These are phyloP conservation scores for Euschistus heros DNA, from an alignment of 1,140 invertebrate species.

Conservation along the genomic window DNA sequence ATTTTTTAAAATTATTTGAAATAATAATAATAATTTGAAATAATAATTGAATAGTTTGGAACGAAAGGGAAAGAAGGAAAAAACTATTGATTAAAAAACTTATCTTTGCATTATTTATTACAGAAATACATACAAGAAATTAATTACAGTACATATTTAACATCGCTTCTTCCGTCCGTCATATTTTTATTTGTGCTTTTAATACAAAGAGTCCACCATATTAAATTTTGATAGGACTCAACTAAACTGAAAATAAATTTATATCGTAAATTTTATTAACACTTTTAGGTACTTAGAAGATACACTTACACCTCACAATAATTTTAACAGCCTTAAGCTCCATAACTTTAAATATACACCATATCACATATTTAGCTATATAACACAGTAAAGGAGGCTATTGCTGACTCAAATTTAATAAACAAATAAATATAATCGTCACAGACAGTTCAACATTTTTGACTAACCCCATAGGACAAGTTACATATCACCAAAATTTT, in stretches of 20 bases:
- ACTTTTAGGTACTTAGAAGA: background rate
- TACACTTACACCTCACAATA: slow-evolving; percentile 17
- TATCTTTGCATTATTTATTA: slow-evolving; percentile 25
- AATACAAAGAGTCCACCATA: slow-evolving; percentile 7
- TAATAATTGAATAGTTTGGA: no score
- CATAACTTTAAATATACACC: slow-evolving; percentile 14
- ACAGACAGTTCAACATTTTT: slow-evolving; percentile 4
- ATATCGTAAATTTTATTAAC: background rate
- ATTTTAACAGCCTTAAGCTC: slow-evolving; percentile 23
- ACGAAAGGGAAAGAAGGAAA: background rate
- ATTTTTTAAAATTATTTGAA: no score
- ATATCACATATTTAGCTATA: slow-evolving; percentile 20
- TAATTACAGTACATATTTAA: slow-evolving; percentile 18
- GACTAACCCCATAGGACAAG: slow-evolving; percentile 6
- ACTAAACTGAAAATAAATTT: slow-evolving; percentile 10
- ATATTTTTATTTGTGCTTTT: slow-evolving; percentile 21
- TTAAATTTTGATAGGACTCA: background rate
- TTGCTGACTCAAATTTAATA: slow-evolving; percentile 16
- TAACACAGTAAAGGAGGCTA: slow-evolving; percentile 21
- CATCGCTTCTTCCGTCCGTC: slow-evolving; percentile 9
- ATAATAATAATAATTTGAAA: no score
- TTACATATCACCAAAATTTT: slow-evolving; percentile 10
- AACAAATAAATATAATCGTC: slow-evolving; percentile 9
- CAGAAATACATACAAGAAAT: slow-evolving; percentile 26
- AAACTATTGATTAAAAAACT: slow-evolving; percentile 13